phyloP scores from a whole-genome alignment of 2,797 vertebrate genomes.

The Ataeniobius toweri region DNA sequence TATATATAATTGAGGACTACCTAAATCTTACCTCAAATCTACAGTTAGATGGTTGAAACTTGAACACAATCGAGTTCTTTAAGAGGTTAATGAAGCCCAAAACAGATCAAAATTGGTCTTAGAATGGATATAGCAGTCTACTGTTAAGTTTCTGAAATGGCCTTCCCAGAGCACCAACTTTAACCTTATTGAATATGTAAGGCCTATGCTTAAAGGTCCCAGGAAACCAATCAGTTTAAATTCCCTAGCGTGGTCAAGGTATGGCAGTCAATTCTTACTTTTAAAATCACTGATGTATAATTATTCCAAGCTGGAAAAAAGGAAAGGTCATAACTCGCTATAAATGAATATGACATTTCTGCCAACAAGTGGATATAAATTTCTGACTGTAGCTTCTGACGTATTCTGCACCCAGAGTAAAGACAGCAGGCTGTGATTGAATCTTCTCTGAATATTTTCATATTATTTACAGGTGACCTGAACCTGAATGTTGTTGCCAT shows the following conservation, averaged over 20 bases:
- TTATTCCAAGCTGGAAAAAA: neutral
- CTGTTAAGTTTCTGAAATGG: neutral
- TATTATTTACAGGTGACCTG: conserved; percentile 85
- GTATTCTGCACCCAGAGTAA: too few relatives aligned
- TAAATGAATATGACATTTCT: too few relatives aligned
- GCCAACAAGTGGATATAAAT: neutral
- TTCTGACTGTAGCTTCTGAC: neutral
- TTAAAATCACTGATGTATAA: neutral
- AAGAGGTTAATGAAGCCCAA: too few relatives aligned
- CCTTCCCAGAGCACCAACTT: neutral
- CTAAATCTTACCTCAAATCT: too few relatives aligned
- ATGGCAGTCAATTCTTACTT: neutral
- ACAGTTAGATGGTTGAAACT: too few relatives aligned
- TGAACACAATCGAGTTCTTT: too few relatives aligned
- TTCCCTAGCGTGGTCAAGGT: neutral
- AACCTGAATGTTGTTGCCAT: conserved; percentile 99
- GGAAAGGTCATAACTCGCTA: neutral
- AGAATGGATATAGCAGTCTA: neutral
- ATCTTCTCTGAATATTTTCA: neutral
- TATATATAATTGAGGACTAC: too few relatives aligned
- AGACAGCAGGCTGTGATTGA: neutral
- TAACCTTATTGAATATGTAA: neutral
- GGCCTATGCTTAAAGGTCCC: neutral
- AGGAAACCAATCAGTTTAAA: neutral
- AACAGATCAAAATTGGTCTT: neutral